Conservation (phyloP, 2,797 vertebrate species). For the Podarcis lilfordi region DNA sequence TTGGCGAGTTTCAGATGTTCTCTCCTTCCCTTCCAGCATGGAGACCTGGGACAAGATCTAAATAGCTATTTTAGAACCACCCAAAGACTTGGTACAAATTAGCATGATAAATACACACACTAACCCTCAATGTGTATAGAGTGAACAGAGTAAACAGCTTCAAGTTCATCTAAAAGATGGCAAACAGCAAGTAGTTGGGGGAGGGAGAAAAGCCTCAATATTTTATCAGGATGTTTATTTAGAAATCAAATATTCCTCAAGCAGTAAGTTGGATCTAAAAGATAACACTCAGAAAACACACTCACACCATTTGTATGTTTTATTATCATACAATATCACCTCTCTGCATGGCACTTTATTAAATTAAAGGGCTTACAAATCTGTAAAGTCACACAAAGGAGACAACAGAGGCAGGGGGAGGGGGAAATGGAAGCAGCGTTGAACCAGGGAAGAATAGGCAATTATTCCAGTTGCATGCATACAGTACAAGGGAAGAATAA, state of each 20-base stretch:
- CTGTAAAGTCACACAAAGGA: neutral
- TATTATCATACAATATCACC: neutral
- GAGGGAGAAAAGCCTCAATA: neutral
- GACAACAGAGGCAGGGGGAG: neutral
- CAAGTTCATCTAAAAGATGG: neutral
- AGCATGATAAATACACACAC: neutral
- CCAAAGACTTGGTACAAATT: neutral
- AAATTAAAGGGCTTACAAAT: neutral
- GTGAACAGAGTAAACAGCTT: neutral
- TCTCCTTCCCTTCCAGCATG: neutral
- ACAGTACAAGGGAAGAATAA: neutral
- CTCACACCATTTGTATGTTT: neutral
- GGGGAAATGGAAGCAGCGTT: neutral
- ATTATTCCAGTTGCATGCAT: no score
- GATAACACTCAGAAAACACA: neutral
- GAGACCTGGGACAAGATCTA: neutral
- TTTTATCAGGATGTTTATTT: neutral
- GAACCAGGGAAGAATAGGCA: neutral
- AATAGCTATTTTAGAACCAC: neutral
- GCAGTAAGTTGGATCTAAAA: neutral
- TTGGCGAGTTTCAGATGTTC: neutral
- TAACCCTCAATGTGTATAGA: neutral
- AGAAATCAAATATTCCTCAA: neutral
- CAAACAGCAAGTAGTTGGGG: neutral
- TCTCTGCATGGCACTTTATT: neutral